Evolutionary conservation across 2,797 vertebrate species (phyloP).

Genomic region (Rhinophrynus dorsalis): DNA sequence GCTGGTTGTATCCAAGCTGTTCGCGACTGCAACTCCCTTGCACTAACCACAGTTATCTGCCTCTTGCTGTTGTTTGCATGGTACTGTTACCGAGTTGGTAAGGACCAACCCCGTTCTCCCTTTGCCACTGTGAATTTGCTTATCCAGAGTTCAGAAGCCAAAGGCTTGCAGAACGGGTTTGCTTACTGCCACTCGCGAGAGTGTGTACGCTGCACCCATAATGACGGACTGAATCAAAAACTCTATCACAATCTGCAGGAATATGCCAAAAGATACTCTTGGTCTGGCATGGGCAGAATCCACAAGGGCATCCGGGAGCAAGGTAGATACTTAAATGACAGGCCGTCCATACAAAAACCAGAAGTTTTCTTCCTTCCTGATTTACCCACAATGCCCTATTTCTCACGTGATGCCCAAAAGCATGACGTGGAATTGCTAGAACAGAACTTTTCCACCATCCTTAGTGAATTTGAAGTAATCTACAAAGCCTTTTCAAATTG

Average conservation of each 20-base stretch:
- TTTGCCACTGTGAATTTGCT: constrained; percentile 65
- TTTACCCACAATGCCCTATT: constrained; percentile 89
- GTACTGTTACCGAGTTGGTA: constrained; percentile 95
- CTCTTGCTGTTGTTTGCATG: constrained; percentile 89
- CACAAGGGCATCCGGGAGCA: constrained; percentile 95
- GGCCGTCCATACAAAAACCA: constrained; percentile 91
- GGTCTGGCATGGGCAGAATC: constrained; percentile 97
- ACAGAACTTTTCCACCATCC: constrained; percentile 88
- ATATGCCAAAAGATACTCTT: constrained; percentile 97
- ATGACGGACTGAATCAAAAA: constrained; percentile 89
- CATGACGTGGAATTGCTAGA: constrained; percentile 95
- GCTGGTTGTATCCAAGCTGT: constrained; percentile 88
- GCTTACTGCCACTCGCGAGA: constrained; percentile 88
- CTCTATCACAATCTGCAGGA: constrained; percentile 97
- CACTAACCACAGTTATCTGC: constrained; percentile 78
- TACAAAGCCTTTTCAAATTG: constrained; percentile 82
- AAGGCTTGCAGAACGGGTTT: constrained; percentile 85
- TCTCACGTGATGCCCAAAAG: constrained; percentile 92
- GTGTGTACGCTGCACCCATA: constrained; percentile 83
- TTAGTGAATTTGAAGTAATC: constrained; percentile 90
- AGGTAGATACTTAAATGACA: constrained; percentile 83
- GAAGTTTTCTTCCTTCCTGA: constrained; percentile 97
- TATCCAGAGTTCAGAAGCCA: constrained; percentile 68
- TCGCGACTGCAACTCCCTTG: constrained; percentile 85
- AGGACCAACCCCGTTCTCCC: constrained; percentile 79